These are phyloP conservation scores for Tiphia femorata DNA, from an alignment of 2,888 invertebrate genomes.

Conservation along the genomic window DNA sequence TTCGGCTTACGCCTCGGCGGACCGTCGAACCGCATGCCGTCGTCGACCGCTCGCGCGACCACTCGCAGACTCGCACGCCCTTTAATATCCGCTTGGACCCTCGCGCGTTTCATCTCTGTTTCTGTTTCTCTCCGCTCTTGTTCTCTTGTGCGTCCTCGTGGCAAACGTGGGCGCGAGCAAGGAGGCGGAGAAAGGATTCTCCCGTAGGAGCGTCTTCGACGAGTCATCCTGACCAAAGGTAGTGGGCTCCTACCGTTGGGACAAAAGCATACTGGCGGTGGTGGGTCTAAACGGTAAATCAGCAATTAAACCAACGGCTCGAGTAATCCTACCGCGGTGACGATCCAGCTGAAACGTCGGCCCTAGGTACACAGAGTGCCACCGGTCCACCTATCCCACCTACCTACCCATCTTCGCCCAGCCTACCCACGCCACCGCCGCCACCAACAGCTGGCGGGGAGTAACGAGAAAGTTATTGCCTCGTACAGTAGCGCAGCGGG, in stretches of 20 bases:
- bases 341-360: too few species aligned
- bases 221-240: background rate
- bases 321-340: slow-evolving; percentile 4
- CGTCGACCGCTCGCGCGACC: too few species aligned
- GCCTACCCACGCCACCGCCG: background rate
- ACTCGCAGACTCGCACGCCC: background rate
- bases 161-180: too few species aligned
- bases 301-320: slow-evolving; percentile 21
- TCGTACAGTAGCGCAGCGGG: slow-evolving; percentile 18
- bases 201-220: too few species aligned
- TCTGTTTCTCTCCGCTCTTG: too few species aligned
- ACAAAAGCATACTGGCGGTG: background rate
- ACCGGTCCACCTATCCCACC: background rate
- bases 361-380: too few species aligned
- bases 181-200: too few species aligned
- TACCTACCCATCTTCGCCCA: background rate
- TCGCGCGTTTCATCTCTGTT: too few species aligned
- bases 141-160: too few species aligned
- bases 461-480: slow-evolving; percentile 35
- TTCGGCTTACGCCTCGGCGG: too few species aligned
- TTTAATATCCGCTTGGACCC: background rate
- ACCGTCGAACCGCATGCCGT: too few species aligned
- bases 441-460: slow-evolving; percentile 29
- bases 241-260: background rate
- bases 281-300: background rate